Percentiles rank a stretch among this genome's conserved stretches.
phyloP scores from a whole-genome alignment of 2,888 invertebrate species.

The Caenorhabditis becei region DNA sequence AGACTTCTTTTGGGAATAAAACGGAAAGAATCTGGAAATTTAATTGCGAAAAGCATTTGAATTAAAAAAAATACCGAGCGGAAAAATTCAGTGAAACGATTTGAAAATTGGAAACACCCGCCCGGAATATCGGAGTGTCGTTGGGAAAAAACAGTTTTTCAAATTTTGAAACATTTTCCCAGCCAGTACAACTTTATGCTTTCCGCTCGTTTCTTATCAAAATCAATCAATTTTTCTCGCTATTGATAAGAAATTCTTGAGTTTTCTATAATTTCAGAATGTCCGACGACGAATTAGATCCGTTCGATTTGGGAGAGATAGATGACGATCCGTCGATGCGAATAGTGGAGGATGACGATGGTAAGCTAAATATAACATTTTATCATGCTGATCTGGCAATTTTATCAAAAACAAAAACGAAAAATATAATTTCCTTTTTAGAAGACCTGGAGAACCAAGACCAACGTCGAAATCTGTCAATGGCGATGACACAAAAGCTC shows the following conservation, averaged over 20 bases:
- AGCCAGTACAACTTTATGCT: too few species aligned
- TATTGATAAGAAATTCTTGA: background rate
- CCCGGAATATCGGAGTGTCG: slow-evolving; percentile 38
- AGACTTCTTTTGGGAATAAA: background rate
- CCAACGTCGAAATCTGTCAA: slow-evolving; percentile 24
- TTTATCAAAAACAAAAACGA: background rate
- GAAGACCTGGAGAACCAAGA: too few species aligned
- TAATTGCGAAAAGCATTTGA: background rate
- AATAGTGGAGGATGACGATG: slow-evolving; percentile 2
- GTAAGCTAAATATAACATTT: slow-evolving; percentile 10
- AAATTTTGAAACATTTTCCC: slow-evolving; percentile 3
- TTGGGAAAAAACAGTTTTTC: slow-evolving; percentile 24
- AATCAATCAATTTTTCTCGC: too few species aligned
- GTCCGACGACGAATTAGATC: slow-evolving; percentile 49
- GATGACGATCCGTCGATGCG: background rate
- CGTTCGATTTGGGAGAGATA: slow-evolving; percentile 10
- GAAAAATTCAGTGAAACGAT: background rate
- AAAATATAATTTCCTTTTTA: slow-evolving; percentile 22
- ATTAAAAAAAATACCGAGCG: background rate
- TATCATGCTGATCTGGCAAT: background rate
- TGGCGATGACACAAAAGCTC: slow-evolving; percentile 44
- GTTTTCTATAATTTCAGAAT: slow-evolving; percentile 31
- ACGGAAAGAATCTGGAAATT: too few species aligned
- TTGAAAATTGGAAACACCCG: background rate
- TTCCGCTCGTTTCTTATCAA: background rate